Evolutionary conservation across 2,888 invertebrate genomes (phyloP).

Genomic region (Drosophila hamatofila): DNA sequence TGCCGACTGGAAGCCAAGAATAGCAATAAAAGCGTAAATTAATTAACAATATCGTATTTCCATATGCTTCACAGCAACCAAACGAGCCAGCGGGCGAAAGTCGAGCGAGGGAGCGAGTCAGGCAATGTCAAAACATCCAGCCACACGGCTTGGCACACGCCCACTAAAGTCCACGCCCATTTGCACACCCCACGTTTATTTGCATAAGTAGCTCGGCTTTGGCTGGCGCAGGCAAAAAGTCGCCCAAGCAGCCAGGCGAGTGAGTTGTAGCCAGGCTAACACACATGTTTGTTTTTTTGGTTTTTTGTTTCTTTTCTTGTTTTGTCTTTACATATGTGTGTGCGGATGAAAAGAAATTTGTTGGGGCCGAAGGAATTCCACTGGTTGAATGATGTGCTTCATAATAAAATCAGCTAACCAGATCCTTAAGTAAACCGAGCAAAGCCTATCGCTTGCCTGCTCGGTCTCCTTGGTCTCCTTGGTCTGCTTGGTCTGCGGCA

Average conservation of each 20-base stretch:
- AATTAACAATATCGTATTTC: constrained; percentile 78
- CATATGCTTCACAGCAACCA: constrained; percentile 49
- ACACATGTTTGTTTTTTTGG: constrained; percentile 13
- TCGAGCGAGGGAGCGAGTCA: background rate
- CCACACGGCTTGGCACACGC: constrained; percentile 8
- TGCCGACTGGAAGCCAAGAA: constrained; percentile 51
- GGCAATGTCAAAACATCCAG: constrained; percentile 42
- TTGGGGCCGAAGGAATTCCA: constrained; percentile 54
- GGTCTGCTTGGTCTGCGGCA: constrained; percentile 22
- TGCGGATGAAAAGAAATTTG: constrained; percentile 47
- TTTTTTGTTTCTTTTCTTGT: constrained; percentile 1
- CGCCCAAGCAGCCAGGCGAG: background rate
- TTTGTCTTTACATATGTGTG: constrained; percentile 30
- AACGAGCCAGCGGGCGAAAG: background rate
- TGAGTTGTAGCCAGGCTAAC: constrained; percentile 4
- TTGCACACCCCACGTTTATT: constrained; percentile 69
- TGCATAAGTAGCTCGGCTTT: constrained; percentile 71
- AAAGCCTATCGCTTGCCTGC: constrained; percentile 40
- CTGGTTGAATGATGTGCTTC: constrained; percentile 80
- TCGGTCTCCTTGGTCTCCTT: background rate
- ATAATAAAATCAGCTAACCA: constrained; percentile 72
- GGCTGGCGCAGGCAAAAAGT: background rate
- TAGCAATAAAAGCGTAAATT: constrained; percentile 75
- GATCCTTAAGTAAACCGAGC: constrained; percentile 71
- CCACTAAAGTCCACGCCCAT: constrained; percentile 46